Base-by-base conservation (phyloP, 1,140 invertebrate genomes). In the Nephotettix cincticeps region DNA sequence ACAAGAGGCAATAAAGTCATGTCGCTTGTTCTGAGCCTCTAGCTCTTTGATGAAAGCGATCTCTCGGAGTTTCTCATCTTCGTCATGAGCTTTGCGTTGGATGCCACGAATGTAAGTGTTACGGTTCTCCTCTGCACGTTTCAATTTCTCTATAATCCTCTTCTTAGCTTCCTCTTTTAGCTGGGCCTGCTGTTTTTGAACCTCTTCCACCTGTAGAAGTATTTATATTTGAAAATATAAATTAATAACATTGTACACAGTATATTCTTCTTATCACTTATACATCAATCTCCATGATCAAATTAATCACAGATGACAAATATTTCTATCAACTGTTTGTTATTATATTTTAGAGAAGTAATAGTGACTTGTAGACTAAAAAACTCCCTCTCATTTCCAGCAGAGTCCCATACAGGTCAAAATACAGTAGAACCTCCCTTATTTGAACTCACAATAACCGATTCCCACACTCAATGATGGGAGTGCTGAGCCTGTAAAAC, bases 1-100 rank as follows among this genome's bases (percentile, higher is more conserved):
- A 75, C 90, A 91, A 30, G 91, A 86, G 13, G 91, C 90, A 75
- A 95, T 83, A 75, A 96, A 91, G 81, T 98, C 96, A 78, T 97
- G 90, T 2, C 93, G 83, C 77, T 97, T 93, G 80, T 98, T 98
- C 82, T 98, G 94, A 1, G 96, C 96, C 79, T 98, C 95, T 1
- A 99, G 82, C 77, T 94, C 93, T 81, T 98, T 98, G 67, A 99
- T 99, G 80, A 99, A 99, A 29, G 95, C 96, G 71, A 99, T 98
- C 85, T 99, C 97, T 76, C 95, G 94, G 0, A 96, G 84, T 82
- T 99, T 99, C 51, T 96, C 94, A 75, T 98, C 96, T 81, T 99
- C 97, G 77, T 99, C 97, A 76, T 98, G 96, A 1, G 97, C 97
- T 81, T 99, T 99, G 69, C 90, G 88, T 1, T 97, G 90, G 74